Conservation (phyloP, 23 tunicate genomes). For the Oikopleura albicans region DNA sequence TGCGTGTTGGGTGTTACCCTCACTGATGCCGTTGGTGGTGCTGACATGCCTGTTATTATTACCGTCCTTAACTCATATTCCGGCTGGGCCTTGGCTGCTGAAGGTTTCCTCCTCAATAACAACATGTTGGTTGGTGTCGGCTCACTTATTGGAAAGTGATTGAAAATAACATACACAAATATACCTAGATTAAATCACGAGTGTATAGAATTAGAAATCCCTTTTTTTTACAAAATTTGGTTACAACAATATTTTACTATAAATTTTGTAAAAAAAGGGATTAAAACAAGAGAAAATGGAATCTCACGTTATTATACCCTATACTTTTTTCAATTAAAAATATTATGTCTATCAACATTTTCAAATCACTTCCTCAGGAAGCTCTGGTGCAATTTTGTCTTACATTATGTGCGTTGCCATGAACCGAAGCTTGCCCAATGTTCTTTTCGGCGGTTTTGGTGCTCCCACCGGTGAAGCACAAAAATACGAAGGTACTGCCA, state of each 20-base stretch:
- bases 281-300: too few species aligned
- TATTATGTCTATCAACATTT: too few species aligned
- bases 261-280: too few species aligned
- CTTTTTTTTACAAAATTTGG: too few species aligned
- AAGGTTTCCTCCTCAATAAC: slow-evolving; percentile 82
- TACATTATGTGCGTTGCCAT: slow-evolving; percentile 98
- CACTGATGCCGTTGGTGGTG: slow-evolving; percentile 81
- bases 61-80: slow-evolving; percentile 80
- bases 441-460: slow-evolving; percentile 71
- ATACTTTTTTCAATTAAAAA: too few species aligned
- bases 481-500: slow-evolving; percentile 78
- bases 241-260: too few species aligned
- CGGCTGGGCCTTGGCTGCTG: slow-evolving; percentile 91
- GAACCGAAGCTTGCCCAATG: slow-evolving; percentile 64
- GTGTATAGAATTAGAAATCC: too few species aligned
- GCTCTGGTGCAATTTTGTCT: slow-evolving; percentile 83
- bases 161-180: too few species aligned
- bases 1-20: slow-evolving; percentile 47
- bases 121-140: slow-evolving; percentile 78
- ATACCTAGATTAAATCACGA: too few species aligned
- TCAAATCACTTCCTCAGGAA: too few species aligned
- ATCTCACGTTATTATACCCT: too few species aligned
- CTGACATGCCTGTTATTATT: slow-evolving; percentile 95
- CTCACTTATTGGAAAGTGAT: slow-evolving; percentile 65
- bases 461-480: slow-evolving; percentile 68